phyloP scores from a whole-genome alignment of 2,113 vertebrate species.

The Calyptommatus sinebrachiatus region DNA sequence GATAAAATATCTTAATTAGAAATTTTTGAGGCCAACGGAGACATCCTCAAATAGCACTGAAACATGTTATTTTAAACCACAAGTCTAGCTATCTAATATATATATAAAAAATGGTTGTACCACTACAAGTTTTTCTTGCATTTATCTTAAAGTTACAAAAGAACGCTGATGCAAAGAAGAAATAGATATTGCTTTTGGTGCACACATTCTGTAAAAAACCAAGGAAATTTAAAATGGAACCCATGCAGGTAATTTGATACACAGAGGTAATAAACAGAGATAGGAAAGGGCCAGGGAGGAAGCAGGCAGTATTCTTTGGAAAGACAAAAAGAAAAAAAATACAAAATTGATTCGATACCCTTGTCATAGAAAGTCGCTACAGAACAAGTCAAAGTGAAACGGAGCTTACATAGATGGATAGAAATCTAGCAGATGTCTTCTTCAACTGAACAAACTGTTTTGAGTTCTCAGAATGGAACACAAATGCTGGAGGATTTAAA shows the following conservation, averaged over 20 bases:
- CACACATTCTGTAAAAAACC: background rate
- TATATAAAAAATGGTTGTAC: background rate
- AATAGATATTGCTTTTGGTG: background rate
- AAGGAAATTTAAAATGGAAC: background rate
- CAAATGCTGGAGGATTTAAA: background rate
- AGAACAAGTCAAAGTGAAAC: background rate
- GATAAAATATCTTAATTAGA: no score
- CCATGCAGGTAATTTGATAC: background rate
- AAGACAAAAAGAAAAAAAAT: background rate
- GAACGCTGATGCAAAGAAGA: background rate
- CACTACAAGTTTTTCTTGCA: background rate
- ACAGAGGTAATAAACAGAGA: background rate
- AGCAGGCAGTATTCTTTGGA: background rate
- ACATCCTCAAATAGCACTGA: no score
- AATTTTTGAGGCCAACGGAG: no score
- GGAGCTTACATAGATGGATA: background rate
- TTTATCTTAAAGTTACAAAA: background rate
- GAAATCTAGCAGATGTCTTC: constrained; percentile 12
- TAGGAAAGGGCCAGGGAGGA: background rate
- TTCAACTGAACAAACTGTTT: constrained; percentile 11
- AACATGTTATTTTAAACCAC: background rate
- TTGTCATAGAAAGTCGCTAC: background rate
- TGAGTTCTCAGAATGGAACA: background rate
- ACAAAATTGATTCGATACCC: background rate
- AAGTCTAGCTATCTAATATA: background rate